phyloP scores from a whole-genome alignment of 92 coral and sea anemone genomes.

The Epizoanthus illoricatus region DNA sequence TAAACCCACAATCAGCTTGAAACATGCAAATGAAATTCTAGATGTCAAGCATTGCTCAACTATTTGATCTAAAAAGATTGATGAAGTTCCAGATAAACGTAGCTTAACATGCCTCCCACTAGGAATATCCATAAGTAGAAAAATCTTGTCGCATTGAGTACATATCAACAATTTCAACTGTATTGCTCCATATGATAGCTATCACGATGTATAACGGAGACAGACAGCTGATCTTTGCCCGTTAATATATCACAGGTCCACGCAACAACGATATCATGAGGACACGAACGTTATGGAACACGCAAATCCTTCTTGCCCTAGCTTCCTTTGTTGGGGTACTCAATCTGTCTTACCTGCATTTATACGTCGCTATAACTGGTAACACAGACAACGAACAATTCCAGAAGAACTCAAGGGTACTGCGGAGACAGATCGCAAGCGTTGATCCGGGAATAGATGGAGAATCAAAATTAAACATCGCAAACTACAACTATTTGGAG shows the following conservation, averaged over 20 bases:
- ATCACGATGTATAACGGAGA: no score
- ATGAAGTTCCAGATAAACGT: no score
- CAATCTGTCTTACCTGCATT: constrained; percentile 56
- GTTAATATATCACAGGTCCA: not conserved
- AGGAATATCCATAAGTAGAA: no score
- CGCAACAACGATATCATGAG: not conserved
- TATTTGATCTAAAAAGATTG: no score
- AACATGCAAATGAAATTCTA: no score
- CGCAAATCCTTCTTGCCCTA: constrained; percentile 41
- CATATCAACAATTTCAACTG: no score
- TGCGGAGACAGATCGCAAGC: constrained; percentile 82
- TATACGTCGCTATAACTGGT: constrained; percentile 39
- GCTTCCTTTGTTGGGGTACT: constrained; percentile 61
- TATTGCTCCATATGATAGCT: no score
- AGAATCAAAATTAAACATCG: constrained; percentile 35
- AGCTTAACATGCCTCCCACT: no score
- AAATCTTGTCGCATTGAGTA: no score
- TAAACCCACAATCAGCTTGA: no score
- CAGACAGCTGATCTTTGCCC: not conserved
- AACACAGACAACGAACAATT: constrained; percentile 34
- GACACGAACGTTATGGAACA: constrained; percentile 16
- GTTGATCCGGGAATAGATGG: constrained; percentile 56
- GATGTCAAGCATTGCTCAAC: no score
- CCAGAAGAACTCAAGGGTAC: constrained; percentile 41
- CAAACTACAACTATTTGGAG: constrained; percentile 68